Evolutionary conservation across 2,797 vertebrate species (phyloP), one percentile per base, ranked within the genome.

Genomic region (Pelochelys cantorii): DNA sequence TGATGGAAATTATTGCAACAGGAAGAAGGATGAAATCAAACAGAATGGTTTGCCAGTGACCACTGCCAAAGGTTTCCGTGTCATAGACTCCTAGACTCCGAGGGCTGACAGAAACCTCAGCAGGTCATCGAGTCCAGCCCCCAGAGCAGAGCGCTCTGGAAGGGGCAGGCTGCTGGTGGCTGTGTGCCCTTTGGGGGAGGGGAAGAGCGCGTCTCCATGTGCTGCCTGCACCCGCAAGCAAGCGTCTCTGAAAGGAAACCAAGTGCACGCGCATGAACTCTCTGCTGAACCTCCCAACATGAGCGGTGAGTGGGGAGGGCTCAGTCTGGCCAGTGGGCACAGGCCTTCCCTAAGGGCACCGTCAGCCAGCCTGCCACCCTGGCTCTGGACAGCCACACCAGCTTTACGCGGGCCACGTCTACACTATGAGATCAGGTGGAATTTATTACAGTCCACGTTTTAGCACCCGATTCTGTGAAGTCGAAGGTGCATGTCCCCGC

Each of bases 261-360:
- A 27, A 75, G 37, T 27, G 23, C 42, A 4, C 1, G 12, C 48
- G 71, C 71, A 48, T 0, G 23, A 71, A 71, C n/a, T 11, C n/a
- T 22, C 62, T 18, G 15, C n/a, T 34, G n/a, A 11, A 37, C 4
- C 3, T 22, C 17, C 4, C 1, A 2, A 18, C 18, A 34, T 71
- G n/a, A 48, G 71, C 22, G 4, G 71, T 42, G 37, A 7, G 11
- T 75, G 42, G 18, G 34, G 11, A 23, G 37, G 37, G 37, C 2
- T 74, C 34, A 11, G 37, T 11, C 37, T 25, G 71, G 23, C 37
- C 34, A 42, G 6, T 34, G 25, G 37, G 11, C 18, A 23, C 34
- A 74, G n/a, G 11, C 34, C 22, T 60, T 5, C 22, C 27, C 62
- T 7, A 17, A 3, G 31, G 31, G 15, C 62, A 20, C 65, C 20